Evolutionary conservation across 2,888 invertebrate species (phyloP), one percentile per base, ranked within the genome.

Genomic region (Hermodice carunculata): DNA sequence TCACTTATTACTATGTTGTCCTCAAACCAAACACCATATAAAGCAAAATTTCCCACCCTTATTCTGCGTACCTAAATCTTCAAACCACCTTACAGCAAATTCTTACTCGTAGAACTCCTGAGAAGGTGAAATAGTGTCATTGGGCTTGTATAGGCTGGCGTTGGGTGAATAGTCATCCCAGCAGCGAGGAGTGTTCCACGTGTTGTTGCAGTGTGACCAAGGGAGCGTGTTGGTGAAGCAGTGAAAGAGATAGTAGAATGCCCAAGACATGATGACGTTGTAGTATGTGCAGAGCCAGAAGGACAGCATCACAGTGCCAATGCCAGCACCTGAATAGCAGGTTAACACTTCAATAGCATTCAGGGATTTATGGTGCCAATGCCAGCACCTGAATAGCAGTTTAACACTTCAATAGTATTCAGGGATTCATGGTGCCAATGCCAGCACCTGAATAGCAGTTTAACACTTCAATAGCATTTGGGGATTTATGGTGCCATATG

Each of bases 281-380:
- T 96, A 96, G 87, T 96, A 96, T 58, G 96, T 95, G 75, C 95
- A 94, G 91, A 97, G 93, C 83, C 96, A 88, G 88, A 96, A 95
- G 74, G 96, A 96, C 86, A 96, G 94, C 85, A 96, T 92, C 71
- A 96, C 95, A 85, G 95, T 95, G 67, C 95, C 95, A 77, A 97
- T 89, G 65, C 96, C 97, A 75, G 95, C 94, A 80, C 96, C 96
- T 96, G 87, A 6, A 59, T n/a, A n/a, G n/a, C n/a, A n/a, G n/a
- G n/a, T n/a, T n/a, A n/a, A n/a, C n/a, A n/a, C n/a, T n/a, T n/a
- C n/a, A n/a, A n/a, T n/a, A n/a, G n/a, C n/a, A n/a, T n/a, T n/a
- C n/a, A n/a, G n/a, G n/a, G n/a, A n/a, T n/a, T 92, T 71, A 96
- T 95, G 85, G 95, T 95, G 67, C 95, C 95, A 77, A 97, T 89